These are phyloP conservation scores for Microchrysa polita DNA, from an alignment of 2,888 invertebrate genomes.

Conservation along the genomic window DNA sequence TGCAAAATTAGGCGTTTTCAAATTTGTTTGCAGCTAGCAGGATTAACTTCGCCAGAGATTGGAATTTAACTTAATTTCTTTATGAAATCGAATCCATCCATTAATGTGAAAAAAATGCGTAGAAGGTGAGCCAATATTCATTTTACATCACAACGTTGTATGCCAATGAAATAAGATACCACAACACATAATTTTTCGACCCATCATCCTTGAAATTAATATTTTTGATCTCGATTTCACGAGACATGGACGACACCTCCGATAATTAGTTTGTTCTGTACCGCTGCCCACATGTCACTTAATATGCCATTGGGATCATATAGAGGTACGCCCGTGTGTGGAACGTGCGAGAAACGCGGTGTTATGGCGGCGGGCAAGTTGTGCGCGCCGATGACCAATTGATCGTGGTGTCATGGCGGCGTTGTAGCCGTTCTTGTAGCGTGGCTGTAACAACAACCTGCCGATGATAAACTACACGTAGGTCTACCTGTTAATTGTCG, in stretches of 20 bases:
- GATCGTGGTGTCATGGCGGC: conserved; percentile 41
- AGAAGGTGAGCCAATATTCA: not conserved
- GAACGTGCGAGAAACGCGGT: conserved; percentile 25
- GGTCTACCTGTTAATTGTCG: conserved; percentile 44
- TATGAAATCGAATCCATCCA: not conserved
- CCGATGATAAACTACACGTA: conserved; percentile 43
- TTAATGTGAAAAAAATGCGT: not conserved
- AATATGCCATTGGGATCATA: conserved; percentile 32
- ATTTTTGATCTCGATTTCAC: conserved; percentile 38
- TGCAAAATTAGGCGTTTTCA: too few relatives aligned
- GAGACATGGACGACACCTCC: conserved; percentile 42
- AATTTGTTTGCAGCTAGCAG: too few relatives aligned
- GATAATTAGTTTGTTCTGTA: conserved; percentile 44
- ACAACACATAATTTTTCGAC: conserved; percentile 20
- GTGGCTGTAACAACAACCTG: conserved; percentile 41
- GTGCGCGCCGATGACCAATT: conserved; percentile 40
- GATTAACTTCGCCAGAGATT: too few relatives aligned
- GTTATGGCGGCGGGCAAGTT: conserved; percentile 7
- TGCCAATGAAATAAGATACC: conserved; percentile 29
- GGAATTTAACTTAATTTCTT: too few relatives aligned
- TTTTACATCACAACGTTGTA: not conserved
- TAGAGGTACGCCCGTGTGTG: too few relatives aligned
- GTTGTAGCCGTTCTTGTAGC: conserved; percentile 35
- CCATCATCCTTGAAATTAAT: conserved; percentile 42
- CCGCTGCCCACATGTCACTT: conserved; percentile 43